These are phyloP conservation scores for Noturus placidus DNA, from an alignment of 2,113 vertebrate species.

Conservation along the genomic window DNA sequence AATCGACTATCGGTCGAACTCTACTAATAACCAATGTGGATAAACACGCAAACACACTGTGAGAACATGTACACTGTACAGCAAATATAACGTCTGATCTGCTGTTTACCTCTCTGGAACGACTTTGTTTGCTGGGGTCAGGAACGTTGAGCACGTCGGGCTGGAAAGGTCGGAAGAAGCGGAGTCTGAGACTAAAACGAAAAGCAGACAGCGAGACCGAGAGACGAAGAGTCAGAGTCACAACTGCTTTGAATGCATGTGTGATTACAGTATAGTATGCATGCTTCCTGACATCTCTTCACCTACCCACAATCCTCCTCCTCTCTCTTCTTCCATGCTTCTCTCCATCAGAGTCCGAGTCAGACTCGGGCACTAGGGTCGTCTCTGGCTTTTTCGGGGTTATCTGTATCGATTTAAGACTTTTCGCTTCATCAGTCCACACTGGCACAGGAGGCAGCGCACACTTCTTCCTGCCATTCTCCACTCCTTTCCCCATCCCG, in stretches of 20 bases:
- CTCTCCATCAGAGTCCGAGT: slow-evolving; percentile 80
- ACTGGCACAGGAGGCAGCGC: slow-evolving; percentile 40
- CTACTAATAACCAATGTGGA: not conserved
- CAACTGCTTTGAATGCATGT: not conserved
- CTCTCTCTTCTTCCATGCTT: slow-evolving; percentile 39
- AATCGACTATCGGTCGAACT: too few relatives aligned
- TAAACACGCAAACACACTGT: not conserved
- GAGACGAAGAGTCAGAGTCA: slow-evolving; percentile 8
- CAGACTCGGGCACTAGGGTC: slow-evolving; percentile 75
- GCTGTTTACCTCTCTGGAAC: slow-evolving; percentile 73
- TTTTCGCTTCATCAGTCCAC: slow-evolving; percentile 4
- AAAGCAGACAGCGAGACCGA: not conserved
- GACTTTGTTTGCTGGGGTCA: slow-evolving; percentile 64
- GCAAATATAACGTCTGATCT: not conserved
- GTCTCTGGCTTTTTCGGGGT: slow-evolving; percentile 27
- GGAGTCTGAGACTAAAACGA: slow-evolving; percentile 58
- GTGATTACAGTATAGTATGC: not conserved
- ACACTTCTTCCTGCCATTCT: slow-evolving; percentile 13
- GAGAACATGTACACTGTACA: not conserved
- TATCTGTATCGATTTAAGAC: not conserved
- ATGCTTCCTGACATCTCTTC: not conserved
- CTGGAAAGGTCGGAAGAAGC: slow-evolving; percentile 60
- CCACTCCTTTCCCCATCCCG: slow-evolving; percentile 25
- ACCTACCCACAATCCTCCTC: slow-evolving; percentile 37
- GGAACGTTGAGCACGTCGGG: slow-evolving; percentile 64